Base-by-base conservation (phyloP, 2,113 vertebrate species). In the Petrocephalus zakoni region DNA sequence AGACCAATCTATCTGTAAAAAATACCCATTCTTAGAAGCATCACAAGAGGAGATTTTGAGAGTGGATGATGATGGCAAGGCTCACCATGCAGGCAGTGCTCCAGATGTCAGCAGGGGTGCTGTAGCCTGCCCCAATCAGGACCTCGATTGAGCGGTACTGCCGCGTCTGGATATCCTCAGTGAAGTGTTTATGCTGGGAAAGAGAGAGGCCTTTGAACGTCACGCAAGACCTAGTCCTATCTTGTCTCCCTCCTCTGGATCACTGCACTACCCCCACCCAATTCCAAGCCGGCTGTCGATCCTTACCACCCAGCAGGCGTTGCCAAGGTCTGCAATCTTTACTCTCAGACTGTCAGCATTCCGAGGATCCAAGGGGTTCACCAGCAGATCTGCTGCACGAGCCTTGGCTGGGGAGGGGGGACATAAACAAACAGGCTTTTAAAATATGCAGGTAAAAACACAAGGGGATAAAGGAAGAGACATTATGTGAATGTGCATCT, bases 61-160 rank as follows among this genome's bases (percentile, higher is more conserved):
- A 87, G 56, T 11, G 21, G 4, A 49, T 86, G 52, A 11, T 34
- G 46, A 49, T 47, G n/a, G 42, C 52, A n/a, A 10, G 37, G 42
- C 96, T 96, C 95, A 99, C 98, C 98, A 99, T 99, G 94, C 98
- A 99, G 2, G 98, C 98, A 5, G 98, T 99, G 90, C 98, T 99
- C 98, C 98, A 99, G 90, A 99, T 98, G 94, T 99, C 98, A 90
- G 98, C 98, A 72, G 98, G 98, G 3, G 98, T 98, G 89, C 97
- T 98, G 95, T 99, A 99, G 78, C 98, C 98, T 0, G 98, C 98
- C 93, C 98, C 98, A 93, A 99, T 99, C 91, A 99, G 96, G 92
- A 99, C 98, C 91, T 99, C 98, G 90, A 99, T 98, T 91, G 98
- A 98, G 87, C 98, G 96, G 88, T 99, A 99, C 93, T 99, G 98